phyloP scores from a whole-genome alignment of 2,888 invertebrate species.

The Galeruca laticollis region DNA sequence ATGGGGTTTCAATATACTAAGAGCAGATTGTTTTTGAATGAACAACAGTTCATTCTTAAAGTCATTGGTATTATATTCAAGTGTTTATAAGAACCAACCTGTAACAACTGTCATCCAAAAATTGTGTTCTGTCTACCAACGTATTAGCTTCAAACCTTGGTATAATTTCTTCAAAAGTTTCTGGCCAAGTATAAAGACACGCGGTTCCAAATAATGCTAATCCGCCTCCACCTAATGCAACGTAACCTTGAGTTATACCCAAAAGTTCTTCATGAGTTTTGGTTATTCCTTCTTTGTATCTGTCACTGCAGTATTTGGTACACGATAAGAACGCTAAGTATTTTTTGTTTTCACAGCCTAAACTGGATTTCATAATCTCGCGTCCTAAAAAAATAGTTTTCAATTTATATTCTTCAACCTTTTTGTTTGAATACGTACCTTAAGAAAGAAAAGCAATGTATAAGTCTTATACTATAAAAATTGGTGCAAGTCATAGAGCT shows the following conservation, averaged over 20 bases:
- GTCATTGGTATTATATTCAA: neutral
- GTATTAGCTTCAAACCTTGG: constrained; percentile 71
- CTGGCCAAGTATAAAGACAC: constrained; percentile 92
- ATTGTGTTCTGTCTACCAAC: constrained; percentile 76
- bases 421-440: constrained; percentile 2
- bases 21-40: neutral
- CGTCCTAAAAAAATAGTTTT: constrained; percentile 77
- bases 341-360: constrained; percentile 79
- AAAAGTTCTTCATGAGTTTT: constrained; percentile 78
- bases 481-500: no score
- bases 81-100: constrained; percentile 64
- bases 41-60: no score
- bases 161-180: constrained; percentile 75
- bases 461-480: no score
- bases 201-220: constrained; percentile 92
- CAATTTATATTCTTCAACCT: neutral
- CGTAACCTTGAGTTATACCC: constrained; percentile 81
- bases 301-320: constrained; percentile 70
- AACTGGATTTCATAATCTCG: constrained; percentile 81
- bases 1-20: no score
- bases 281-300: constrained; percentile 66
- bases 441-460: no score
- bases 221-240: constrained; percentile 93
- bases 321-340: constrained; percentile 92
- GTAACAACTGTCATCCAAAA: constrained; percentile 94